A percentile compares a stretch with the other conserved stretches of the same genome.
phyloP scores from a whole-genome alignment of 2,888 invertebrate species.

The Elegia similella region DNA sequence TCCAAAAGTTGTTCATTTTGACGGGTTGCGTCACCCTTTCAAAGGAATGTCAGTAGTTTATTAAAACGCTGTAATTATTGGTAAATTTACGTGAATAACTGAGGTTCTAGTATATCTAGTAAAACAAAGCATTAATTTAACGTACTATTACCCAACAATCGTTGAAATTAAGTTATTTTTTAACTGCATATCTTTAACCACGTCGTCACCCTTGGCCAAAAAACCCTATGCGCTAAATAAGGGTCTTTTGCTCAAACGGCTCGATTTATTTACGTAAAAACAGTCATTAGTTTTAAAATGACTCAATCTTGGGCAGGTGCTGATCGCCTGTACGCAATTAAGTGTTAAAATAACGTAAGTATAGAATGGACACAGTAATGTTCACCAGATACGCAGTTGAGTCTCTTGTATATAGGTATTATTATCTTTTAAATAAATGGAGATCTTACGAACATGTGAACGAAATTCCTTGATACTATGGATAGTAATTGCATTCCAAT shows the following conservation, averaged over 20 bases:
- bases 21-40: no score
- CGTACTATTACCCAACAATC: conserved; percentile 22
- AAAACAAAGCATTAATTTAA: not conserved
- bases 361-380: not conserved
- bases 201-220: conserved; percentile 20
- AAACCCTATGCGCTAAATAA: conserved; percentile 27
- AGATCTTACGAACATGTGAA: no score
- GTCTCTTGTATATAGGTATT: no score
- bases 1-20: no score
- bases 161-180: conserved; percentile 2
- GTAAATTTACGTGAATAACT: no score
- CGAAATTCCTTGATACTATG: no score
- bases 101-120: no score
- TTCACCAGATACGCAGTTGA: no score
- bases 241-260: conserved; percentile 29
- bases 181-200: not conserved
- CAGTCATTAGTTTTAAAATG: conserved; percentile 39
- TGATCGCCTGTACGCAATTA: conserved; percentile 31
- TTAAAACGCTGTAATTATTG: no score
- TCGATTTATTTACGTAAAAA: conserved; percentile 36
- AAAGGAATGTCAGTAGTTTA: no score
- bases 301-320: conserved; percentile 41
- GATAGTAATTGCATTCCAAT: no score
- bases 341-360: conserved; percentile 18
- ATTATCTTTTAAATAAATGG: no score